Evolutionary conservation across 2,797 vertebrate genomes (phyloP).

Genomic region (Aulostomus chinensis): DNA sequence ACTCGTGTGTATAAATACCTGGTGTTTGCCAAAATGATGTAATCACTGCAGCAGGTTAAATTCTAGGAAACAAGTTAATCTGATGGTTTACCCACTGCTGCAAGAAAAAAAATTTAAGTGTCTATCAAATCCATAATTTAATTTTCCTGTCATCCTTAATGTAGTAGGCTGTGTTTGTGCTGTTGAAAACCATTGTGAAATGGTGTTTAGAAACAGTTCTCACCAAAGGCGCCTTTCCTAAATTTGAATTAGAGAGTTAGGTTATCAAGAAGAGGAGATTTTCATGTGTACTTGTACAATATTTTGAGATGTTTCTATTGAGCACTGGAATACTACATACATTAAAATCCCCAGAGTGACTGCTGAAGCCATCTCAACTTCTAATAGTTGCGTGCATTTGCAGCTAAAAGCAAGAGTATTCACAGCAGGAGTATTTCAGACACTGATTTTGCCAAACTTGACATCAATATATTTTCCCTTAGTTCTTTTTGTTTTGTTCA

Average conservation of each 20-base stretch:
- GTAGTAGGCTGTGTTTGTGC: background rate
- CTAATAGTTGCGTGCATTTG: no score
- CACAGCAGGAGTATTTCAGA: conserved; percentile 21
- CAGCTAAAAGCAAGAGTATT: background rate
- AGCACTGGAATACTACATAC: background rate
- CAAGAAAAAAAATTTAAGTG: background rate
- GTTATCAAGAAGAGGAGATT: background rate
- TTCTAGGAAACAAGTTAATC: conserved; percentile 6
- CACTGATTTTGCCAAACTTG: conserved; percentile 21
- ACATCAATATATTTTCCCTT: conserved; percentile 9
- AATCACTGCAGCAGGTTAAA: conserved; percentile 5
- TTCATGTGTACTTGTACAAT: background rate
- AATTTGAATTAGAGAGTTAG: background rate
- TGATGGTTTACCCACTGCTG: background rate
- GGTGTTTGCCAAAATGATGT: conserved; percentile 6
- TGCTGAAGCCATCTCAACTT: conserved; percentile 27
- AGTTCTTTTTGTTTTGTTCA: conserved; percentile 14
- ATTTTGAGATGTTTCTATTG: background rate
- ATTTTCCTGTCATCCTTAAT: no score
- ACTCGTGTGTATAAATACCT: conserved; percentile 8
- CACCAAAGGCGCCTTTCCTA: conserved; percentile 33
- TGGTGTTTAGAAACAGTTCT: conserved; percentile 9
- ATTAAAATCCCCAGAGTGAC: conserved; percentile 9
- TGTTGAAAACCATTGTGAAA: background rate
- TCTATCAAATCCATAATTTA: no score